Percentiles rank a stretch among this genome's conserved stretches.
phyloP scores from a whole-genome alignment of 2,888 invertebrate species.

The Pardosa pseudoannulata region DNA sequence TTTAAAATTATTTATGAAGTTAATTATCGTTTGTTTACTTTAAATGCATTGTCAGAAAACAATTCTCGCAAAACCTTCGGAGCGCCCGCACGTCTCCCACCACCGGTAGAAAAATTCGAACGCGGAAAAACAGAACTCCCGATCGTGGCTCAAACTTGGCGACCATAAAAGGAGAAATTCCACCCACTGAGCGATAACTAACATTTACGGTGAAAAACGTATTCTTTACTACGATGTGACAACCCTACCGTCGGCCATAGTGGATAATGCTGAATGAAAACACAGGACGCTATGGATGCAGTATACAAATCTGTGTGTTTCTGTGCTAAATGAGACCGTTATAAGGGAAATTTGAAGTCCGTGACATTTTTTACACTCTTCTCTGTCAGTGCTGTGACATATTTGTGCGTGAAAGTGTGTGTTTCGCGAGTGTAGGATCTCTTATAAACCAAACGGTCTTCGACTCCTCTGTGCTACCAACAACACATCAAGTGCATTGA shows the following conservation, averaged over 20 bases:
- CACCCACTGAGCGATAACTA: neutral
- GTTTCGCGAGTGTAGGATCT: conserved; percentile 16
- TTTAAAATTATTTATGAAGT: too few species aligned
- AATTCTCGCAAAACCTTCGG: too few species aligned
- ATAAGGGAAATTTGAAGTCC: neutral
- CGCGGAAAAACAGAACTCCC: neutral
- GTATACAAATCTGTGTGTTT: conserved; percentile 33
- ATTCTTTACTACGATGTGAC: conserved; percentile 48
- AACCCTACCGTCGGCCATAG: conserved; percentile 69
- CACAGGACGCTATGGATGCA: conserved; percentile 60
- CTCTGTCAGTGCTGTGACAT: neutral
- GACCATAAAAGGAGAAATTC: neutral
- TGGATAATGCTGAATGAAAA: conserved; percentile 68
- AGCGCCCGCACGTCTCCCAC: neutral
- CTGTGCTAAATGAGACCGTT: conserved; percentile 13
- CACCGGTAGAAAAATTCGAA: neutral
- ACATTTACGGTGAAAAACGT: neutral
- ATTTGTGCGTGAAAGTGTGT: conserved; percentile 10
- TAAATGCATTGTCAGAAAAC: too few species aligned
- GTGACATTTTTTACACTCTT: conserved; percentile 37
- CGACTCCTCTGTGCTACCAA: conserved; percentile 38
- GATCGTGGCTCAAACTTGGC: neutral
- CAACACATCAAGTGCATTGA: conserved; percentile 31
- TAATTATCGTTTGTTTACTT: too few species aligned
- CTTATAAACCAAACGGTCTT: conserved; percentile 60